Conservation (phyloP, 1,140 invertebrate species). For the Arion vulgaris region DNA sequence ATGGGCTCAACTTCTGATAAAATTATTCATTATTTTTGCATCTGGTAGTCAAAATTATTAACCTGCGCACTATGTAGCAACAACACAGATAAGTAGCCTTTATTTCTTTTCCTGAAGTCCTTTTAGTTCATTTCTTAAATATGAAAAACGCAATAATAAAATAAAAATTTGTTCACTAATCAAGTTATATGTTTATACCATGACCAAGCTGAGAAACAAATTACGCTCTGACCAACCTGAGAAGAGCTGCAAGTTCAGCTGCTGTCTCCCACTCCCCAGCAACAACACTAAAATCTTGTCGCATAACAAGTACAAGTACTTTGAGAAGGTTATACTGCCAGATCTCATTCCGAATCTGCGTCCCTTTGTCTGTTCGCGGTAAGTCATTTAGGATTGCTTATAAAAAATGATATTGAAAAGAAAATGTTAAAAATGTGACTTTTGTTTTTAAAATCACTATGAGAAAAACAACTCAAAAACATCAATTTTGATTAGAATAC, state of each 20-base stretch:
- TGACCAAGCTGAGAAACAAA: not conserved
- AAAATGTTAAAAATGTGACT: not conserved
- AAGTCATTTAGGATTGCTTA: slow-evolving; percentile 59
- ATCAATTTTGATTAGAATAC: not conserved
- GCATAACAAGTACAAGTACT: slow-evolving; percentile 64
- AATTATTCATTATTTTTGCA: no score
- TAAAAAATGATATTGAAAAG: slow-evolving; percentile 27
- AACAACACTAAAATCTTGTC: slow-evolving; percentile 66
- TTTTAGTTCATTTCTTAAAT: no score
- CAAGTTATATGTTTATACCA: no score
- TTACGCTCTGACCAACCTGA: slow-evolving; percentile 63
- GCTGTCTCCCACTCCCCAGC: slow-evolving; percentile 67
- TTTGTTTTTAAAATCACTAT: not conserved
- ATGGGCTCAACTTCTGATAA: no score
- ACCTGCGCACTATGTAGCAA: no score
- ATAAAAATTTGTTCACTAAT: no score
- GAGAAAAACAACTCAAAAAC: not conserved
- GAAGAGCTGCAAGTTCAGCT: slow-evolving; percentile 57
- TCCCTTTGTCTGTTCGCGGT: slow-evolving; percentile 52
- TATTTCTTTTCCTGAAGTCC: no score
- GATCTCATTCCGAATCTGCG: slow-evolving; percentile 54
- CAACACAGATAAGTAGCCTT: no score
- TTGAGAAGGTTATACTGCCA: slow-evolving; percentile 67
- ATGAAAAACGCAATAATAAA: no score
- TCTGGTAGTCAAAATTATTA: no score